These are phyloP conservation scores for Rhamnusium bicolor DNA, from an alignment of 2,888 invertebrate species.

Conservation along the genomic window DNA sequence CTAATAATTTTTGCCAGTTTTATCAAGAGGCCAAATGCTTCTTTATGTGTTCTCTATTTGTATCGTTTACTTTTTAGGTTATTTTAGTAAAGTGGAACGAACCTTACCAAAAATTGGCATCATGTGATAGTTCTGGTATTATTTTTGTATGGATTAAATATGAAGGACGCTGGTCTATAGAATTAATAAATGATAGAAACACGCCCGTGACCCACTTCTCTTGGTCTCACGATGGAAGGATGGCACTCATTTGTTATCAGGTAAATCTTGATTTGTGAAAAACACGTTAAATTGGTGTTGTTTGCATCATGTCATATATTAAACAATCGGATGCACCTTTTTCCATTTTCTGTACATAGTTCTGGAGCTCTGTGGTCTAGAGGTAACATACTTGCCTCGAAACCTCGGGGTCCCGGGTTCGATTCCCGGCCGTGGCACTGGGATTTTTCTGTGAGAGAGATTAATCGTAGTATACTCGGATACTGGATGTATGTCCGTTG, in stretches of 20 bases:
- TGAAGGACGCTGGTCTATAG: conserved; percentile 99
- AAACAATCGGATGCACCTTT: too few species aligned
- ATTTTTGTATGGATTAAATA: conserved; percentile 99
- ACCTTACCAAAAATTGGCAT: conserved; percentile 97
- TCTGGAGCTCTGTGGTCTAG: too few species aligned
- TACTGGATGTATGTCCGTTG: too few species aligned
- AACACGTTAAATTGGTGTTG: not conserved
- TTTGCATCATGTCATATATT: not conserved
- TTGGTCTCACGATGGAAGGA: conserved; percentile 98
- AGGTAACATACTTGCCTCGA: too few species aligned
- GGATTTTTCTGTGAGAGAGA: too few species aligned
- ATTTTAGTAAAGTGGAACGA: conserved; percentile 98
- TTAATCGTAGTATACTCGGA: too few species aligned
- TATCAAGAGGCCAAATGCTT: too few species aligned
- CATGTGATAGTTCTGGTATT: conserved; percentile 97
- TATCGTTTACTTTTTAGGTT: conserved; percentile 77
- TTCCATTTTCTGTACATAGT: not conserved
- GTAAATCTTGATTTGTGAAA: conserved; percentile 73
- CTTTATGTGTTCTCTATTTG: too few species aligned
- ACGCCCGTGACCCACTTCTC: conserved; percentile 98
- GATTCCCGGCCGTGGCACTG: too few species aligned
- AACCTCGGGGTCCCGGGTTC: too few species aligned
- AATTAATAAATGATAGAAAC: conserved; percentile 97
- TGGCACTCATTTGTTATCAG: conserved; percentile 98
- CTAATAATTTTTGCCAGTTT: too few species aligned